Percentiles rank a stretch among this genome's conserved stretches.
Evolutionary conservation across 2,113 vertebrate species (phyloP).

Genomic region (Cryptoleucopteryx plumbea): DNA sequence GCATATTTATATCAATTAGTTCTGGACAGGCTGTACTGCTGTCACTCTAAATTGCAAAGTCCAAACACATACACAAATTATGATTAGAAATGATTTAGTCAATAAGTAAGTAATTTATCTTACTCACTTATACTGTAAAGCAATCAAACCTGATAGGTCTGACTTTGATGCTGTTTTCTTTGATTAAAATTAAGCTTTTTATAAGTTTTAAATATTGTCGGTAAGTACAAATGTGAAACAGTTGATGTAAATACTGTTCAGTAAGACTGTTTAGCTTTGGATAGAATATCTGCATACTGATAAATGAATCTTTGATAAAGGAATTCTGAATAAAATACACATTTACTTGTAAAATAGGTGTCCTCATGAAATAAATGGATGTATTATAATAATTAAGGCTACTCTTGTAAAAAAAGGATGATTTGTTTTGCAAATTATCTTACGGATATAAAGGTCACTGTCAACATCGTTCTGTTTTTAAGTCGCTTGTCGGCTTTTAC

Average conservation of each 20-base stretch:
- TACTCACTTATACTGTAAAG: slow-evolving; percentile 51
- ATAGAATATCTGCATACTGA: background rate
- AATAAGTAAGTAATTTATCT: slow-evolving; percentile 66
- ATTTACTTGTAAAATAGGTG: background rate
- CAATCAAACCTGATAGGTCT: slow-evolving; percentile 41
- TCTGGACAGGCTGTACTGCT: slow-evolving; percentile 54
- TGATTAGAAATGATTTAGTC: slow-evolving; percentile 72
- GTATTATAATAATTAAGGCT: background rate
- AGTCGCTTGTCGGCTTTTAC: background rate
- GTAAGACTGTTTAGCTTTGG: background rate
- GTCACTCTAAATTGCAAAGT: slow-evolving; percentile 51
- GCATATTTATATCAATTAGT: slow-evolving; percentile 72
- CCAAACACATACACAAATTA: slow-evolving; percentile 62
- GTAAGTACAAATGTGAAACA: background rate
- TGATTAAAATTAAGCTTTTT: slow-evolving; percentile 35
- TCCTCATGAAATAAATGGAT: background rate
- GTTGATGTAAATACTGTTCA: background rate
- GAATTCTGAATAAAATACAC: background rate
- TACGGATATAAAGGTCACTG: background rate
- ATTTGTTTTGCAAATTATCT: background rate
- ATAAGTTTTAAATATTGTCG: background rate
- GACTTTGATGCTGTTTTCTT: slow-evolving; percentile 30
- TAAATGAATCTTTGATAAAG: background rate
- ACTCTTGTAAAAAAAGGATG: background rate
- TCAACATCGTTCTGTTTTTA: background rate